A percentile compares a stretch with the other conserved stretches of the same genome.
phyloP scores from a whole-genome alignment of 2,888 invertebrate genomes.

The Brachyptera putata region DNA sequence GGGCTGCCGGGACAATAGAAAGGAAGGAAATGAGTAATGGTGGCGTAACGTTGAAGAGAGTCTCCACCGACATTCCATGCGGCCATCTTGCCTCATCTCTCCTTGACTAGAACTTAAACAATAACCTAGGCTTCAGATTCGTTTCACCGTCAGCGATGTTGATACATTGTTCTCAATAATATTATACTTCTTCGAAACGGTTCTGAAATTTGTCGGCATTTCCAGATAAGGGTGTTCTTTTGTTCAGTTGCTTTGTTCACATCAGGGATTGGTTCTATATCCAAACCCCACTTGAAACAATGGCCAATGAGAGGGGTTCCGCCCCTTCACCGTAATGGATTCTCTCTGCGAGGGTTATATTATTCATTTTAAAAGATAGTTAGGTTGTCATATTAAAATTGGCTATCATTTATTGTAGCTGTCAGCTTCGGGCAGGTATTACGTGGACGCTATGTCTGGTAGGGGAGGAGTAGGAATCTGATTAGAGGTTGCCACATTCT shows the following conservation, averaged over 20 bases:
- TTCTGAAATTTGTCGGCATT: conserved; percentile 16
- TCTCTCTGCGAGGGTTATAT: conserved; percentile 28
- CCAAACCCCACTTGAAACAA: conserved; percentile 37
- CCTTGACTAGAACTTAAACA: not conserved
- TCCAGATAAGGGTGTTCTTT: conserved; percentile 25
- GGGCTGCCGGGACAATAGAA: conserved; percentile 3
- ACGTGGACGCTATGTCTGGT: conserved; percentile 15
- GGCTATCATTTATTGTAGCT: conserved; percentile 36
- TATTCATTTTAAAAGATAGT: conserved; percentile 30
- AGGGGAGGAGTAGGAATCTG: conserved; percentile 29
- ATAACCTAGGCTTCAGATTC: not conserved
- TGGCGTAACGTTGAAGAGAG: conserved; percentile 18
- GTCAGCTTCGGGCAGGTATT: conserved; percentile 34
- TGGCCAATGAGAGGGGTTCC: conserved; percentile 36
- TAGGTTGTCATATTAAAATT: conserved; percentile 36
- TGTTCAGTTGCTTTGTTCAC: conserved; percentile 28
- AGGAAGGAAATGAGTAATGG: conserved; percentile 19
- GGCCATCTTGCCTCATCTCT: not conserved
- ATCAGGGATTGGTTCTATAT: conserved; percentile 27
- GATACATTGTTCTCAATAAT: conserved; percentile 4
- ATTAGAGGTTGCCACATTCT: conserved; percentile 30
- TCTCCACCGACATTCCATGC: not conserved
- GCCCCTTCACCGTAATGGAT: conserved; percentile 29
- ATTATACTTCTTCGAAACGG: conserved; percentile 12
- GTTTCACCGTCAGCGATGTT: not conserved